A percentile compares a stretch with the other conserved stretches of the same genome.
phyloP scores from a whole-genome alignment of 2,113 vertebrate genomes.

The Harpagus bidentatus region DNA sequence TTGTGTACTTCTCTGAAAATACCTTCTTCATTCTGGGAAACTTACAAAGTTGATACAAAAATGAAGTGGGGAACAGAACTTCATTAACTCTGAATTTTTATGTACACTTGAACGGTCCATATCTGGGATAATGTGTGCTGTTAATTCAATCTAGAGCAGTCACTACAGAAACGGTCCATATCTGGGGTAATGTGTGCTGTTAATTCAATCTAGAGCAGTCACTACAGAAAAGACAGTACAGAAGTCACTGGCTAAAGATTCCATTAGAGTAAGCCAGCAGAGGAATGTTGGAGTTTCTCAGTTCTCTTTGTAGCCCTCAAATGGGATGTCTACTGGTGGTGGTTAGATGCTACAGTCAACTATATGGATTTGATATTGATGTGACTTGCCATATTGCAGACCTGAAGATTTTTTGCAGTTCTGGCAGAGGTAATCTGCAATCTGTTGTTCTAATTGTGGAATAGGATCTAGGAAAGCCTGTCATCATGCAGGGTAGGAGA shows the following conservation, averaged over 20 bases:
- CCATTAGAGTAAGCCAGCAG: not conserved
- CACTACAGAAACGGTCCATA: fast-evolving
- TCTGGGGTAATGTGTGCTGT: not conserved
- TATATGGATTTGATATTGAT: not conserved
- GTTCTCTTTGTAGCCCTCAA: not conserved
- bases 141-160: not conserved
- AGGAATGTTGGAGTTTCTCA: not conserved
- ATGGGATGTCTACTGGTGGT: not conserved
- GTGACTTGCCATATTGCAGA: not conserved
- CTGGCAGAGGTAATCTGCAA: not conserved
- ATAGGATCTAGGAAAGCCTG: not conserved
- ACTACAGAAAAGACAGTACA: not conserved
- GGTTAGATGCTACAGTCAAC: not conserved
- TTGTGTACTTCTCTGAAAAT: not conserved
- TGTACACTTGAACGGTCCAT: not conserved
- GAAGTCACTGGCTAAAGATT: not conserved
- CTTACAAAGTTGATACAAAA: not conserved
- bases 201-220: not conserved
- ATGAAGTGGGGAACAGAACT: not conserved
- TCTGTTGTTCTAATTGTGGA: not conserved
- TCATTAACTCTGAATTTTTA: not conserved
- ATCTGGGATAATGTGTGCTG: not conserved
- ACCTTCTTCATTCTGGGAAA: not conserved
- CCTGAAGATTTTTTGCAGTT: not conserved
- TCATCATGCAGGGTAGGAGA: not conserved